These are phyloP conservation scores for Ellobius talpinus DNA, from an alignment of 2,113 vertebrate genomes.

Conservation along the genomic window DNA sequence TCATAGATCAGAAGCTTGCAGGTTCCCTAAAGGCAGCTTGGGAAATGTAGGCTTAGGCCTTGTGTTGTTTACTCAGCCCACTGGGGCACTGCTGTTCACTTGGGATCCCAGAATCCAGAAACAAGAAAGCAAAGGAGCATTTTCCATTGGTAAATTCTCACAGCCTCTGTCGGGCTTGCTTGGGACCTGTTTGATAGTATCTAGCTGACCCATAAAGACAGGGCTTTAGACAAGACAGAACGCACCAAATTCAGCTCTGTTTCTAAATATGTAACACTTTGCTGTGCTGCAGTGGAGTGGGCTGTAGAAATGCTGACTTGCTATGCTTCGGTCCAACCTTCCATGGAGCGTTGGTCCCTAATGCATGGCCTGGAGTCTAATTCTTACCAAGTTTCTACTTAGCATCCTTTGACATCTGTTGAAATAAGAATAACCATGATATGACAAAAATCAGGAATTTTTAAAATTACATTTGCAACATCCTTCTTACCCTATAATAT, in stretches of 20 bases:
- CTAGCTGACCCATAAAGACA: slow-evolving; percentile 2
- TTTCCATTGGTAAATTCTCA: neutral
- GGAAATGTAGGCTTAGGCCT: neutral
- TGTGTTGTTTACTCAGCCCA: neutral
- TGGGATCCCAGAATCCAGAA: neutral
- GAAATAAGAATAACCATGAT: neutral
- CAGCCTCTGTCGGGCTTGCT: neutral
- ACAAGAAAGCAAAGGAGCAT: neutral
- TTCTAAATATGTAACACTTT: neutral
- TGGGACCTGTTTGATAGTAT: slow-evolving; percentile 31
- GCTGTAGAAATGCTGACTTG: neutral
- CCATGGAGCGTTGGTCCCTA: neutral
- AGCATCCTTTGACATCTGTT: neutral
- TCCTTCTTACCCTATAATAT: too few species aligned
- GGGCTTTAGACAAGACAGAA: slow-evolving; percentile 30
- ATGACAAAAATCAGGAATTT: neutral
- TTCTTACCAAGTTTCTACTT: neutral
- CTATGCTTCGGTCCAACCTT: neutral
- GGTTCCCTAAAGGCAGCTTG: neutral
- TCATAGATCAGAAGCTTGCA: neutral
- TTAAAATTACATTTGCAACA: neutral
- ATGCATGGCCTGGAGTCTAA: neutral
- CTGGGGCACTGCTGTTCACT: neutral
- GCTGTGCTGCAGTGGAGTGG: neutral
- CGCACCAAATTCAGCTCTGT: neutral